A percentile compares a stretch with the other conserved stretches of the same genome.
Evolutionary conservation across 2,888 invertebrate genomes (phyloP).

Genomic region (Operophtera brumata): DNA sequence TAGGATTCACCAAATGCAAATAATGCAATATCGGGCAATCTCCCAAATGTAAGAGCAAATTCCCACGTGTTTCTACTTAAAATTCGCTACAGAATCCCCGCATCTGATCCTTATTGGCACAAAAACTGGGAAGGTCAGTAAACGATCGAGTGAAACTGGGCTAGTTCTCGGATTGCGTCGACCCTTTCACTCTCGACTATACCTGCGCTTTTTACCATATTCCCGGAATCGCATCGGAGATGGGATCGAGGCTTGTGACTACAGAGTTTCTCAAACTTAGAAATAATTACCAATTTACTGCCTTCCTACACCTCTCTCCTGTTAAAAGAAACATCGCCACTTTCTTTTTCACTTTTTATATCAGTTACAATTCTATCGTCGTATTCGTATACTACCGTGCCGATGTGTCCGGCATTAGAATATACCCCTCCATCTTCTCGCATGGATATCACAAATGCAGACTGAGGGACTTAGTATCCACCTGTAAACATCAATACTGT

Average conservation of each 20-base stretch:
- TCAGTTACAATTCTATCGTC: no score
- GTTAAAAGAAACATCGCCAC: no score
- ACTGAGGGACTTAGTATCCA: no score
- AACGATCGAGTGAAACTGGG: slow-evolving; percentile 64
- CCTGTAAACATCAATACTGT: no score
- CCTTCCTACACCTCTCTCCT: no score
- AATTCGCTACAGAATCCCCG: slow-evolving; percentile 57
- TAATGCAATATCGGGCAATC: slow-evolving; percentile 63
- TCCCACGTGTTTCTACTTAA: slow-evolving; percentile 76
- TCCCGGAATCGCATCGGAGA: slow-evolving; percentile 65
- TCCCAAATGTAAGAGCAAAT: slow-evolving; percentile 50
- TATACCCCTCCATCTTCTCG: no score
- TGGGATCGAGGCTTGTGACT: slow-evolving; percentile 38
- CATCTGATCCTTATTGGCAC: slow-evolving; percentile 61
- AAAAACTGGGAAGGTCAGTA: slow-evolving; percentile 73
- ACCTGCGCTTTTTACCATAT: slow-evolving; percentile 77
- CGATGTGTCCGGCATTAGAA: no score
- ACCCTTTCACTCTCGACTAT: slow-evolving; percentile 79
- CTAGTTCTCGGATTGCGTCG: slow-evolving; percentile 76
- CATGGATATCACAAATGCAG: no score
- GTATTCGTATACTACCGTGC: no score
- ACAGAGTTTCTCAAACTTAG: slow-evolving; percentile 56
- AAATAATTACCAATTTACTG: no score
- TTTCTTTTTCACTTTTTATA: no score
- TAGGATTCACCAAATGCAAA: slow-evolving; percentile 56